Conservation (phyloP, 2,797 vertebrate genomes). For the Hapalemur alaotrensis region DNA sequence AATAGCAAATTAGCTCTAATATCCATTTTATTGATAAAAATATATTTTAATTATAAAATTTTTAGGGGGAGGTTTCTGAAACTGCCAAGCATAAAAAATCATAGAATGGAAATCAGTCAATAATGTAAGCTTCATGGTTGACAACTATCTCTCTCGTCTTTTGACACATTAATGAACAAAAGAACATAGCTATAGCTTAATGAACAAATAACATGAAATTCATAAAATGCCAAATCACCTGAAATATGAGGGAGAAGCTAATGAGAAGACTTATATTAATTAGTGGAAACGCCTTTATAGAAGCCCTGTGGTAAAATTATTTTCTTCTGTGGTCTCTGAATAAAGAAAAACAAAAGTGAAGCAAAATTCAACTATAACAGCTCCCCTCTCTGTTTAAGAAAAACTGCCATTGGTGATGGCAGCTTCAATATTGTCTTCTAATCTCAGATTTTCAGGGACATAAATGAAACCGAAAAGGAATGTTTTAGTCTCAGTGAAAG, state of each 20-base stretch:
- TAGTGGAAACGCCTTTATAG: background rate
- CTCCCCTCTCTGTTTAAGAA: background rate
- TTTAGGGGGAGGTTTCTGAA: background rate
- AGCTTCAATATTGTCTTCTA: conserved; percentile 38
- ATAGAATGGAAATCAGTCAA: background rate
- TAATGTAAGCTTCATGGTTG: background rate
- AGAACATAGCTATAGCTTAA: background rate
- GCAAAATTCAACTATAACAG: background rate
- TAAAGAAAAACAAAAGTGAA: background rate
- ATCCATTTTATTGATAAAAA: background rate
- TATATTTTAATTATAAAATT: background rate
- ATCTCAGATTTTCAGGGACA: conserved; percentile 22
- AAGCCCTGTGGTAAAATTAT: background rate
- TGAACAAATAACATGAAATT: background rate
- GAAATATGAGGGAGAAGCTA: background rate
- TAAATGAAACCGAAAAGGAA: conserved; percentile 61
- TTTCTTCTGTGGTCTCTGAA: background rate
- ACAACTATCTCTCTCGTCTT: background rate
- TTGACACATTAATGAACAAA: background rate
- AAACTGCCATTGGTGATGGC: background rate
- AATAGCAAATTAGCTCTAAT: background rate
- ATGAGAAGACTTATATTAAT: conserved; percentile 1
- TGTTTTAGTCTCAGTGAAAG: conserved; percentile 57
- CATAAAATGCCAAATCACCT: background rate
- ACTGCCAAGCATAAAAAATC: background rate